These are phyloP conservation scores for Gasterosteus nipponicus DNA, from an alignment of 2,113 vertebrate genomes.

Conservation along the genomic window DNA sequence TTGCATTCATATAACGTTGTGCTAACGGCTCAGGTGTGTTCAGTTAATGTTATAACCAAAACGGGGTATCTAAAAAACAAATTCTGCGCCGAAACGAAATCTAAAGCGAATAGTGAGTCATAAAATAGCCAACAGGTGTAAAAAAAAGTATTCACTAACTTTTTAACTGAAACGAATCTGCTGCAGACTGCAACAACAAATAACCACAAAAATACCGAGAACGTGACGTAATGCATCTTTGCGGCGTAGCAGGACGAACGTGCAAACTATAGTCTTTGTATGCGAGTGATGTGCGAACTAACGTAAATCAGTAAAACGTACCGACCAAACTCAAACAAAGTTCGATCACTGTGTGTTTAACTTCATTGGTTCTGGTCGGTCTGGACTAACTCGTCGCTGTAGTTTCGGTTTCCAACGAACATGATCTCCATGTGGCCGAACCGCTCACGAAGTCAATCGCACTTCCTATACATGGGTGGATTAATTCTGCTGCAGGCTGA, in stretches of 20 bases:
- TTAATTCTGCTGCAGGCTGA: neutral
- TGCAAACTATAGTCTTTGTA: neutral
- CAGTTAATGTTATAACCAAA: no score
- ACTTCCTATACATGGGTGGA: no score
- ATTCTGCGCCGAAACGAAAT: neutral
- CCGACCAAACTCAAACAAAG: no score
- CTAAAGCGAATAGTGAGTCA: no score
- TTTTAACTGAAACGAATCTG: neutral
- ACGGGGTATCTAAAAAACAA: neutral
- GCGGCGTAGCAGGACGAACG: neutral
- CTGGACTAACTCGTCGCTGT: neutral
- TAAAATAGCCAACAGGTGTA: neutral
- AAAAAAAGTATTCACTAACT: neutral
- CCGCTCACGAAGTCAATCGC: neutral
- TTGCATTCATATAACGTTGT: neutral
- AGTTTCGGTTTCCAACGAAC: constrained; percentile 45
- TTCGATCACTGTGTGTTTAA: no score
- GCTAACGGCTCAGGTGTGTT: neutral
- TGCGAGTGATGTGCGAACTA: neutral
- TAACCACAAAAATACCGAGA: neutral
- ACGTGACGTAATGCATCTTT: no score
- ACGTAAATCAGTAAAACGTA: neutral
- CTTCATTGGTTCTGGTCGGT: no score
- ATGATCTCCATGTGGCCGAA: neutral
- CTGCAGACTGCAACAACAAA: neutral